Evolutionary conservation across 2,888 invertebrate genomes (phyloP), one percentile per base, ranked within the genome.

Genomic region (Blastobasis adustella): DNA sequence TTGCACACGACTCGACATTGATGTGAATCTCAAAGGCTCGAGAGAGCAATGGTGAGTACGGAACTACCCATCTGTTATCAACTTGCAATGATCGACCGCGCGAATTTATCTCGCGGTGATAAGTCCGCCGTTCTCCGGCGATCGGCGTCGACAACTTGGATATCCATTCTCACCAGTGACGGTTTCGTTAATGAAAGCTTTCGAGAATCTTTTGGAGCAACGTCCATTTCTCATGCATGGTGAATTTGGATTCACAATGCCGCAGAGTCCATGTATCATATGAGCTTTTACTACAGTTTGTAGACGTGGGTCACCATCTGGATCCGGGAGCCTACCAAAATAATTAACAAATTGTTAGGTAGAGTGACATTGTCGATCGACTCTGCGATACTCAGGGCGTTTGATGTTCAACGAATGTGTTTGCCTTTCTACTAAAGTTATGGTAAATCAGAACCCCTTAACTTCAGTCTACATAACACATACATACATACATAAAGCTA

Each of bases 311-410:
- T 59, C 61, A 39, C 23, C 44, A 10, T 40, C 1, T 10, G 37
- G 47, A 56, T 76, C 70, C 4, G 61, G 59, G 43, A 55, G 45
- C 47, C 55, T 55, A 51, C 55, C 58, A 51, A n/a, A n/a, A n/a
- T n/a, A n/a, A n/a, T n/a, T n/a, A n/a, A n/a, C n/a, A n/a, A n/a
- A 49, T 59, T 54, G 49, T 60, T 58, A 1, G 74, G 72, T 42
- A 54, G 65, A 52, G 72, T 72, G 0, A 76, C 49, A 37, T 36
- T 45, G 66, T 75, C 73, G 10, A 74, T 64, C n/a, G n/a, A n/a
- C n/a, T n/a, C n/a, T n/a, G n/a, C n/a, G n/a, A n/a, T n/a, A n/a
- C n/a, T n/a, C n/a, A n/a, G n/a, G n/a, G n/a, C n/a, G n/a, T n/a
- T n/a, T n/a, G n/a, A n/a, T n/a, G n/a, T n/a, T n/a, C n/a, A n/a